Conservation (phyloP, 2,113 vertebrate species). For the Sebastes schlegelii region DNA sequence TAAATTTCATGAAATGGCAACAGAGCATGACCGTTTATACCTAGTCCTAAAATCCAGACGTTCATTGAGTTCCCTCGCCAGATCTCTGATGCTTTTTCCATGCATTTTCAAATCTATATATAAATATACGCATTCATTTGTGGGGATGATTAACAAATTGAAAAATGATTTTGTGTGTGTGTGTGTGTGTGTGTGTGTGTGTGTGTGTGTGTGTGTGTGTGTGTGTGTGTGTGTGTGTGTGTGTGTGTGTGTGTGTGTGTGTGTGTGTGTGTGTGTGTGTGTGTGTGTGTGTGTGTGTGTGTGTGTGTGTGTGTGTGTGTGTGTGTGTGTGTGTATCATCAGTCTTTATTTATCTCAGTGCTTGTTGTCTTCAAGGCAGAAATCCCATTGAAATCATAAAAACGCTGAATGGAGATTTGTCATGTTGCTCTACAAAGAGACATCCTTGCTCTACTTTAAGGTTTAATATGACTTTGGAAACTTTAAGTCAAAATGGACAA, state of each 20-base stretch:
- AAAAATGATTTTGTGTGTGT: neutral
- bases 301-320: neutral
- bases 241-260: too few relatives aligned
- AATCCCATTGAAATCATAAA: neutral
- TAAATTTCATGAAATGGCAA: conserved; percentile 21
- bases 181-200: neutral
- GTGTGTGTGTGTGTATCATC: neutral
- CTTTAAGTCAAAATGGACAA: neutral
- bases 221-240: too few relatives aligned
- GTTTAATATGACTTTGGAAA: neutral
- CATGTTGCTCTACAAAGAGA: neutral
- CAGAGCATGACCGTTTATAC: neutral
- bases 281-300: too few relatives aligned
- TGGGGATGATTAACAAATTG: neutral
- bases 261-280: too few relatives aligned
- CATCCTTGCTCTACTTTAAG: neutral
- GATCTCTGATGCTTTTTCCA: neutral
- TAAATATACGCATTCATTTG: neutral
- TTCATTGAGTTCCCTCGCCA: neutral
- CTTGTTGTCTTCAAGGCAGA: neutral
- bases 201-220: neutral
- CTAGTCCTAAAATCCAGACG: conserved; percentile 12
- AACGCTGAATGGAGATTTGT: neutral
- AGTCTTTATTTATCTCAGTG: neutral
- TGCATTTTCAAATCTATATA: too few relatives aligned